A percentile compares a stretch with the other conserved stretches of the same genome.
Conservation (phyloP, 2,797 vertebrate genomes). For the Falco naumanni region DNA sequence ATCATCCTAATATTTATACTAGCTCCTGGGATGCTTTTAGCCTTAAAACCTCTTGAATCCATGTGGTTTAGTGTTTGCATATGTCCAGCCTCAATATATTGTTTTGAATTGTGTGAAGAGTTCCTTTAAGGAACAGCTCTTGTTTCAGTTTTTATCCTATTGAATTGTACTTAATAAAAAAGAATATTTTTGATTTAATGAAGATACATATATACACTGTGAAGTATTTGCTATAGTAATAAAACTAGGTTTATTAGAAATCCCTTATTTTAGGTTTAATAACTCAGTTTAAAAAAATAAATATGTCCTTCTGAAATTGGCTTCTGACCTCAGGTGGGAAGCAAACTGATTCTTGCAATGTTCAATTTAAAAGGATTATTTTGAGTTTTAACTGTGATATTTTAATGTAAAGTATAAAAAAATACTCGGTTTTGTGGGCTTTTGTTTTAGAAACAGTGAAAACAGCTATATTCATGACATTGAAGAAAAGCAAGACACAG, state of each 20-base stretch:
- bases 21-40: not conserved
- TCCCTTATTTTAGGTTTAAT: not conserved
- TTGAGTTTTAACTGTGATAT: not conserved
- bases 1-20: not conserved
- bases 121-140: not conserved
- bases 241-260: not conserved
- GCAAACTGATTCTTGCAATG: not conserved
- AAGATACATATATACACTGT: not conserved
- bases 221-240: not conserved
- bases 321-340: not conserved
- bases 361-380: not conserved
- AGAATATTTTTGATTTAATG: not conserved
- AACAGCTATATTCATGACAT: not conserved
- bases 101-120: not conserved
- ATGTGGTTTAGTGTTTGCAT: not conserved
- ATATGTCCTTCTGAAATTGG: not conserved
- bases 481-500: not conserved
- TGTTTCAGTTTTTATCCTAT: not conserved
- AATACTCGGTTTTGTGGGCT: not conserved
- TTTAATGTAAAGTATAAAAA: not conserved
- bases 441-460: not conserved
- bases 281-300: not conserved
- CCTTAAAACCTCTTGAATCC: not conserved
- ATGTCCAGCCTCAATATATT: not conserved
- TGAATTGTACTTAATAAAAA: not conserved